Evolutionary conservation across 1,140 invertebrate species (phyloP).

Genomic region (Pemphigus obesinymphae): DNA sequence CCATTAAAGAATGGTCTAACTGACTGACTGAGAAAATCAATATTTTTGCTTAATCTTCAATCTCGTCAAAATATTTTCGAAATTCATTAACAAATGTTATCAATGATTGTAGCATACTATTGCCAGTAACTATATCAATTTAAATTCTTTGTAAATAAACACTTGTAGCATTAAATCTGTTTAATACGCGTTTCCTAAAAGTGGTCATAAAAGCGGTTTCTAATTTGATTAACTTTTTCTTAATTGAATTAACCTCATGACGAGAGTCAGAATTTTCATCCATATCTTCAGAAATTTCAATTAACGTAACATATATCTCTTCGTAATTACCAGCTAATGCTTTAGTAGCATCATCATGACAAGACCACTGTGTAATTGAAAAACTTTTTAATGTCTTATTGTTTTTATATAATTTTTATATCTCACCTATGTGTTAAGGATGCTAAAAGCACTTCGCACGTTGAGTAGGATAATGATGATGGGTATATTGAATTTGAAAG

Average conservation of each 20-base stretch:
- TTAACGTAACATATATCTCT: not conserved
- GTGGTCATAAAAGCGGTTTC: not conserved
- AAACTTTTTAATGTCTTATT: too few relatives aligned
- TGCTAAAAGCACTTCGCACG: too few relatives aligned
- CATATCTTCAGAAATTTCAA: constrained; percentile 2
- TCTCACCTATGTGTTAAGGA: too few relatives aligned
- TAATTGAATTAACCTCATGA: not conserved
- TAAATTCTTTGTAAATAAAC: not conserved
- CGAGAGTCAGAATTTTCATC: not conserved
- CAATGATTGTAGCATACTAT: not conserved
- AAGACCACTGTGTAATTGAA: not conserved
- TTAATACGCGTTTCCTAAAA: not conserved
- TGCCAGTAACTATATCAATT: not conserved
- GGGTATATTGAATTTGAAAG: too few relatives aligned
- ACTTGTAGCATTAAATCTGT: not conserved
- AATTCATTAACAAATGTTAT: not conserved
- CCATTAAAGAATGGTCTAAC: too few relatives aligned
- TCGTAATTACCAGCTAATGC: not conserved
- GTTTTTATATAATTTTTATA: too few relatives aligned
- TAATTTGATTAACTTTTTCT: constrained; percentile 4
- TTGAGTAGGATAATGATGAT: too few relatives aligned
- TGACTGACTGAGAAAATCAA: not conserved
- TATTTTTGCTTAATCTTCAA: not conserved
- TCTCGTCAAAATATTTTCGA: not conserved
- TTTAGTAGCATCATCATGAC: not conserved